phyloP scores from a whole-genome alignment of 1,140 invertebrate genomes.

The Marisa cornuarietis region DNA sequence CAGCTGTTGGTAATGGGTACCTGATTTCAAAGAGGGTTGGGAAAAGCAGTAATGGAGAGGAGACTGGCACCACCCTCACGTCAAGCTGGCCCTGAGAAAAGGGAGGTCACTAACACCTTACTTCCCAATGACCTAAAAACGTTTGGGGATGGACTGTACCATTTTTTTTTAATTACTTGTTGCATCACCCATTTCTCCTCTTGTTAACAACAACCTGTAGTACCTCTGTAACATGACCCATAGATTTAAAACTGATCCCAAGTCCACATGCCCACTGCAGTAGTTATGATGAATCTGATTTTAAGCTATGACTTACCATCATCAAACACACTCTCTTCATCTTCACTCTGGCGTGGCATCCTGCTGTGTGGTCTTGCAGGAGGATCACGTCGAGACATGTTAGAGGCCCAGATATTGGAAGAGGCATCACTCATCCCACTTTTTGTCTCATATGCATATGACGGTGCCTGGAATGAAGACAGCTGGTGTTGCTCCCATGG shows the following conservation, averaged over 20 bases:
- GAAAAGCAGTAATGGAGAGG: no score
- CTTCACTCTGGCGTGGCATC: constrained; percentile 17
- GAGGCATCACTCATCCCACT: constrained; percentile 18
- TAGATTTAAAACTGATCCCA: no score
- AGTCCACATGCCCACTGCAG: no score
- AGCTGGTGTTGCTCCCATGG: constrained; percentile 37
- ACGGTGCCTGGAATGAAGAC: constrained; percentile 29
- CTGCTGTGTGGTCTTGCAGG: neutral
- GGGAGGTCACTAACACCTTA: no score
- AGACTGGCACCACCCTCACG: no score
- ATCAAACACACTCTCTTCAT: constrained; percentile 38
- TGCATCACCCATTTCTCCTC: neutral
- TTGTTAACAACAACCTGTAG: neutral
- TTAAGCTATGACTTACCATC: constrained; percentile 6
- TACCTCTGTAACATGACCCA: neutral
- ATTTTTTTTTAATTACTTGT: no score
- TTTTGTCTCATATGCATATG: constrained; percentile 19
- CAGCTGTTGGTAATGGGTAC: no score
- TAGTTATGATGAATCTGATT: no score
- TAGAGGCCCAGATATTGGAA: constrained; percentile 3
- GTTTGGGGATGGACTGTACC: no score
- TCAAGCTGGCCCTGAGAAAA: no score
- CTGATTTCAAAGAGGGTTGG: no score
- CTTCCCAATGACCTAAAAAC: no score
- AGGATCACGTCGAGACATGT: constrained; percentile 2